Evolutionary conservation across 2,797 vertebrate genomes (phyloP), one percentile per base, ranked within the genome.

Genomic region (Lepidocolaptes lacrymiger): DNA sequence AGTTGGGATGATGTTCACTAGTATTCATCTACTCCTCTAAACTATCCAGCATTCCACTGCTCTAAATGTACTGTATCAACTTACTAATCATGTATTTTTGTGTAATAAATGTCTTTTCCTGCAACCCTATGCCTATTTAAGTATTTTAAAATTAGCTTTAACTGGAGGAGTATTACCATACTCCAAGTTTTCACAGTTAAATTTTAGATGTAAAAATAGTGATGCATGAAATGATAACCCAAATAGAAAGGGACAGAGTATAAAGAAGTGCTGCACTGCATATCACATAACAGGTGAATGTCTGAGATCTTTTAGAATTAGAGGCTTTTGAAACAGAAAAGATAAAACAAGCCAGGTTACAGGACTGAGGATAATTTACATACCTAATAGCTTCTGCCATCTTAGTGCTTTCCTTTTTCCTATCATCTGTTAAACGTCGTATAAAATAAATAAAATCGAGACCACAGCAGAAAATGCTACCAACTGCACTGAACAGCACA

Each of bases 351-450:
- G 28, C 19, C 68, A 83, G 49, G 55, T n/a, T 51, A 43, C 15
- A 39, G 7, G 43, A 85, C 26, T 76, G 78, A 78, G 85, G 74
- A 67, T 0, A 85, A 27, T 16, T 85, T 88, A 97, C 97, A 55
- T 98, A 99, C 99, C 99, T 98, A 97, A 99, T 99, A 48, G 98
- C 99, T 97, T 99, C 99, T 2, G 99, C 99, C 99, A 99, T 99
- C 96, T 99, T 99, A 95, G 98, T 98, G 97, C 99, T 99, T 96
- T 99, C 99, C 91, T 99, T 99, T 97, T 99, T 99, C 81, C 99
- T 98, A 96, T 99, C 99, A 11, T 99, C 99, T 0, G 99, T 99
- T 91, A 99, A 98, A 21, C 98, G 98, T 37, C 98, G 98, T 93
- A 99, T 99, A 96, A 99, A 99, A 97, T 99, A 99, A 97, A 99